phyloP scores from a whole-genome alignment of 2,888 invertebrate genomes.

The Microplitis deprimator region DNA sequence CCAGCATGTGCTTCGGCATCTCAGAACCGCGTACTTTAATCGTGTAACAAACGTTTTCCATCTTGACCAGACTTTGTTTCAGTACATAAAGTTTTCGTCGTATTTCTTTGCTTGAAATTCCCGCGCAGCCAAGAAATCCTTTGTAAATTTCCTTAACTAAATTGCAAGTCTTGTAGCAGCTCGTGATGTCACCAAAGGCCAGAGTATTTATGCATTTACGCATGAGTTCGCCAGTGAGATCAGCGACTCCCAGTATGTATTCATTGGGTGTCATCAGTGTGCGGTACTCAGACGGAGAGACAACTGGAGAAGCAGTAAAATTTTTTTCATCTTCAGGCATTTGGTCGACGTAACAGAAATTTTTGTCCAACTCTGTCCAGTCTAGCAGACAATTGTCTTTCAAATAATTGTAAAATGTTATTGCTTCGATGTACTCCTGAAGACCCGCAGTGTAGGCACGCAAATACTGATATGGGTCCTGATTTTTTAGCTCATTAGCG shows the following conservation, averaged over 20 bases:
- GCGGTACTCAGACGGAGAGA: conserved; percentile 47
- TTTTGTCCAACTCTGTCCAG: conserved; percentile 75
- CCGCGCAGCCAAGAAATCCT: conserved; percentile 76
- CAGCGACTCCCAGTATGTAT: conserved; percentile 85
- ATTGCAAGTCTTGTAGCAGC: conserved; percentile 81
- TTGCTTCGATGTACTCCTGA: conserved; percentile 91
- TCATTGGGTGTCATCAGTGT: conserved; percentile 73
- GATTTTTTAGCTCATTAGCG: conserved; percentile 80
- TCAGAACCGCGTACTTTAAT: conserved; percentile 86
- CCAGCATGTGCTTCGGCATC: conserved; percentile 80
- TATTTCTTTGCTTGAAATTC: conserved; percentile 76
- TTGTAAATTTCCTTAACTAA: conserved; percentile 80
- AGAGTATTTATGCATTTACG: conserved; percentile 88
- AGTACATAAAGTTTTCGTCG: conserved; percentile 81
- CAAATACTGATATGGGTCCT: conserved; percentile 81
- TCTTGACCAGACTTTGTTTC: conserved; percentile 84
- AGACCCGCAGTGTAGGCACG: conserved; percentile 79
- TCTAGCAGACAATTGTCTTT: conserved; percentile 75
- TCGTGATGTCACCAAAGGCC: conserved; percentile 81
- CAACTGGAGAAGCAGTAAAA: conserved; percentile 28
- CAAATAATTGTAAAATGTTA: conserved; percentile 83
- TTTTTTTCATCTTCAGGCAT: conserved; percentile 33
- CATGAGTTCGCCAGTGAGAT: conserved; percentile 93
- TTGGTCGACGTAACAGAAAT: conserved; percentile 71
- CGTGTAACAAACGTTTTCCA: conserved; percentile 88